phyloP scores from a whole-genome alignment of 2,113 vertebrate genomes.

The Otocyon megalotis region DNA sequence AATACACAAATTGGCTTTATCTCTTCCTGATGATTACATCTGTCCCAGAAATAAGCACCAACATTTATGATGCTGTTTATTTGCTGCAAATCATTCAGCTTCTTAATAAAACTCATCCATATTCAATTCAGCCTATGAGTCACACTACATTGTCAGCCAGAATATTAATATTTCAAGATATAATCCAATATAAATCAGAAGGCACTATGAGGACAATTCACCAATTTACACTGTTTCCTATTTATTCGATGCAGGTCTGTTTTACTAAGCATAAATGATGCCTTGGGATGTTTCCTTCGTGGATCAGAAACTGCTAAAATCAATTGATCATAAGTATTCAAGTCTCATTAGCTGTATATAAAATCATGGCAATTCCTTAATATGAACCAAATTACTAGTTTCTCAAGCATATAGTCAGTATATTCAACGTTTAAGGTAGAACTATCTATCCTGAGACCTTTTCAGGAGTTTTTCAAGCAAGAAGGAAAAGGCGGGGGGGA shows the following conservation, averaged over 20 bases:
- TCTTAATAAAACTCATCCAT: slow-evolving; percentile 75
- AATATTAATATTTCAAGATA: slow-evolving; percentile 79
- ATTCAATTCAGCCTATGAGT: slow-evolving; percentile 73
- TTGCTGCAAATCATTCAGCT: slow-evolving; percentile 64
- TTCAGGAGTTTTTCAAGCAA: background rate
- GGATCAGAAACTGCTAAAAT: slow-evolving; percentile 45
- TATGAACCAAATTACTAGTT: background rate
- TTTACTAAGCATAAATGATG: slow-evolving; percentile 50
- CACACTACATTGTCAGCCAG: slow-evolving; percentile 61
- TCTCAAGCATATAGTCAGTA: background rate
- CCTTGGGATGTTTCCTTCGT: slow-evolving; percentile 8
- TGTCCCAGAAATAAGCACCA: slow-evolving; percentile 55
- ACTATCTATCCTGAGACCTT: background rate
- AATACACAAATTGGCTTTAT: slow-evolving; percentile 42
- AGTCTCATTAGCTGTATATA: background rate
- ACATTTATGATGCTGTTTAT: slow-evolving; percentile 70
- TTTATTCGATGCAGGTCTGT: slow-evolving; percentile 40
- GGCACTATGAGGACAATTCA: slow-evolving; percentile 46
- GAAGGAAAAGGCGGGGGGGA: background rate
- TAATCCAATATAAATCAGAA: slow-evolving; percentile 66
- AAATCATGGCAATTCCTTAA: slow-evolving; percentile 17
- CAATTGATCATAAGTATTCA: background rate
- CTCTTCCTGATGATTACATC: slow-evolving; percentile 55
- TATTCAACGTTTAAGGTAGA: slow-evolving; percentile 19
- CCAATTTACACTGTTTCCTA: slow-evolving; percentile 63